Evolutionary conservation across 2,797 vertebrate genomes (phyloP).

Genomic region (Heteromormyrus szaboi): DNA sequence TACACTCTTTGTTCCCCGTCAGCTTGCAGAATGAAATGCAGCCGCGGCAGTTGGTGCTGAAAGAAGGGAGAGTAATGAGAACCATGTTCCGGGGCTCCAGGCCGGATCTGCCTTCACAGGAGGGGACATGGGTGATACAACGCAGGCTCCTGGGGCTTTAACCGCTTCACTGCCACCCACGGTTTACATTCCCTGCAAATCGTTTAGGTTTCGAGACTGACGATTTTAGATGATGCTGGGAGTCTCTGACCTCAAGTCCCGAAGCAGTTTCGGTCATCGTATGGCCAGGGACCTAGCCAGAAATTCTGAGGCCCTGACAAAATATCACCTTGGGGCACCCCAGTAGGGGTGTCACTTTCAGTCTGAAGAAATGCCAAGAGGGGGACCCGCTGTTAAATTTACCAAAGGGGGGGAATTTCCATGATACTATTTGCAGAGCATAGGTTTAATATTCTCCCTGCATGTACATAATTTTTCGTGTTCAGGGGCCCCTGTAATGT

Average conservation of each 20-base stretch:
- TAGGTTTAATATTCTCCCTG: neutral
- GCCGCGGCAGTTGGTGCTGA: neutral
- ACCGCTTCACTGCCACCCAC: neutral
- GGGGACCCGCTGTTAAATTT: neutral
- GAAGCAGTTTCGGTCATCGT: neutral
- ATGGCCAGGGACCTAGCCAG: neutral
- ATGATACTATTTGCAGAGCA: neutral
- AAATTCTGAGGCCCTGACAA: neutral
- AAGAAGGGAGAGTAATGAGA: neutral
- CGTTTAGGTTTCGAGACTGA: neutral
- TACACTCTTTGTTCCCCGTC: neutral
- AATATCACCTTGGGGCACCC: neutral
- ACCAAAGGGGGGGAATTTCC: neutral
- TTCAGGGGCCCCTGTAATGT: neutral
- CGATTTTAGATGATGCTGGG: neutral
- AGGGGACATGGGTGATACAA: neutral
- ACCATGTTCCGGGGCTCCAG: neutral
- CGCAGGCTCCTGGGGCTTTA: neutral
- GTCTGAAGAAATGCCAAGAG: neutral
- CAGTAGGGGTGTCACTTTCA: neutral
- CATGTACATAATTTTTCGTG: neutral
- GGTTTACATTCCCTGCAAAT: neutral
- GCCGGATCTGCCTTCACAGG: neutral
- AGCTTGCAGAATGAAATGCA: neutral
- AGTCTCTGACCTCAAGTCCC: neutral